Base-by-base conservation (phyloP, 2,797 vertebrate species). In the Xenops minutus region DNA sequence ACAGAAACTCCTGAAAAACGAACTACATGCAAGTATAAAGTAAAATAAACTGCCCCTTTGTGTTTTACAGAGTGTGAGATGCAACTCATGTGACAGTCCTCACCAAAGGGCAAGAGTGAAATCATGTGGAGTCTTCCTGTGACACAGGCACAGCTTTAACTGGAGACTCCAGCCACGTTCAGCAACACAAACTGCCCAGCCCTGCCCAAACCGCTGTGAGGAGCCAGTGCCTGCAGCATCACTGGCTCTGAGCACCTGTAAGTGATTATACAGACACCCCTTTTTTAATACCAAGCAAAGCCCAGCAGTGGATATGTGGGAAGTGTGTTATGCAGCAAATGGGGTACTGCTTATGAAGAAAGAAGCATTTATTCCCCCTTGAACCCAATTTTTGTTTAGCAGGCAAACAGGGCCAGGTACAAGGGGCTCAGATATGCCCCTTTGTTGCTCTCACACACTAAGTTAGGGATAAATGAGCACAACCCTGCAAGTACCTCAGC, bases 231-330 rank as follows among this genome's bases (percentile, higher is more conserved):
- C 84, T 92, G 75, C 75, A 91, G 66, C 87, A 64, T 43, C 2
- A 1, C 85, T 77, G 76, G 90, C 87, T 73, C 95, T 62, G 69
- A 74, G 88, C 92, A 95, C 88, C 91, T 94, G 73, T 22, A 30
- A 81, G 59, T 48, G 67, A 77, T 95, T 21, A 21, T 24, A 75
- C 17, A 29, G 54, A 67, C 3, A 2, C 52, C 44, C 43, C 24
- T 87, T 62, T 62, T 61, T 52, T 93, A 51, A 85, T 78, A 26
- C 55, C 39, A 23, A 88, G 39, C 74, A 92, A 75, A 94, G 52
- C 48, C 41, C 21, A 88, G 19, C 36, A 37, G 3, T 14, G 63
- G 36, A 18, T 4, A 3, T 12, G 39, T 27, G 36, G 74, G 41
- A 52, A 54, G 29, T 5, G 5, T 11, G 22, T 48, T 55, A 59